Evolutionary conservation across 2,797 vertebrate genomes (phyloP).

Genomic region (Aldrovandia affinis): DNA sequence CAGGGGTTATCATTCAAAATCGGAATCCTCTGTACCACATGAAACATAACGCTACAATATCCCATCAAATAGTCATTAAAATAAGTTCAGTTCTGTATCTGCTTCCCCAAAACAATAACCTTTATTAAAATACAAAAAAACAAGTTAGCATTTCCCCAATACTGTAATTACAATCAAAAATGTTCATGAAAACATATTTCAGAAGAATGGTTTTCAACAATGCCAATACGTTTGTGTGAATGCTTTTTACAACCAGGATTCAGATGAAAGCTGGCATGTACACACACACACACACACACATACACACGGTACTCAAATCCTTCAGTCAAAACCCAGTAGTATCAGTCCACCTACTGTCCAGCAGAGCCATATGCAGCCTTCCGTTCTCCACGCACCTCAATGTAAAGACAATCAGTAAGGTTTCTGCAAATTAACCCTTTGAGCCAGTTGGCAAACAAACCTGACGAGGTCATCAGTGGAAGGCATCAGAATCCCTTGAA

Average conservation of each 20-base stretch:
- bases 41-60: not conserved
- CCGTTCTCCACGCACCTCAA: not conserved
- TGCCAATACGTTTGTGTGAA: not conserved
- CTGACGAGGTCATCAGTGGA: not conserved
- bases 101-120: not conserved
- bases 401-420: not conserved
- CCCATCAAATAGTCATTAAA: constrained; percentile 2
- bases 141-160: constrained; percentile 7
- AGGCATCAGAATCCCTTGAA: not conserved
- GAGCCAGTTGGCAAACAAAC: not conserved
- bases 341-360: not conserved
- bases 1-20: not conserved
- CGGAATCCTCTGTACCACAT: not conserved
- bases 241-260: not conserved
- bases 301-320: not conserved
- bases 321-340: not conserved
- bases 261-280: not conserved
- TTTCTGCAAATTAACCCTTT: not conserved
- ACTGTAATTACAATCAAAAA: constrained; percentile 25
- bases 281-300: not conserved
- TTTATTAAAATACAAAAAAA: constrained; percentile 20
- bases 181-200: not conserved
- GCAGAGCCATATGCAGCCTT: not conserved
- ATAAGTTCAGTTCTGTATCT: not conserved
- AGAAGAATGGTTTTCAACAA: not conserved